These are phyloP conservation scores for Acleris literana DNA, from an alignment of 2,888 invertebrate genomes.

Conservation along the genomic window DNA sequence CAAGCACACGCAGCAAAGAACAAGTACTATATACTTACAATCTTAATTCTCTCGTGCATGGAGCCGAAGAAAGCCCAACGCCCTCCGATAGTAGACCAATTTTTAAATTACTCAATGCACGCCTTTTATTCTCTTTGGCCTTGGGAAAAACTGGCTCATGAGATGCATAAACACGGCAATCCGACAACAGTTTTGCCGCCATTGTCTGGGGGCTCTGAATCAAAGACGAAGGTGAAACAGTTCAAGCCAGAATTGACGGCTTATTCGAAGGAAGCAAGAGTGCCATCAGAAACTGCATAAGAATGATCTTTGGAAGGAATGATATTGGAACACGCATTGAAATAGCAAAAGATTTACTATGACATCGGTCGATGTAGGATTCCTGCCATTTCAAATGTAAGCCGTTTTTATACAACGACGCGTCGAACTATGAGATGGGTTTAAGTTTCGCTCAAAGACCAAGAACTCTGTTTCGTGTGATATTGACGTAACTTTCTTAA, in stretches of 20 bases:
- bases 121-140: constrained; percentile 74
- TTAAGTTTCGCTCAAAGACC: no score
- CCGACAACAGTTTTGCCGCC: constrained; percentile 52
- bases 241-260: constrained; percentile 68
- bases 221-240: constrained; percentile 65
- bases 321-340: constrained; percentile 33
- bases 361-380: no score
- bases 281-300: neutral
- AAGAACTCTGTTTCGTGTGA: no score
- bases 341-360: no score
- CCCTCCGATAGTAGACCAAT: constrained; percentile 70
- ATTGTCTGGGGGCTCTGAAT: constrained; percentile 57
- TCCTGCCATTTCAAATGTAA: no score
- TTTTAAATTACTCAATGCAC: constrained; percentile 58
- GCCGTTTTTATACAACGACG: no score
- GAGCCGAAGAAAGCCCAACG: constrained; percentile 49
- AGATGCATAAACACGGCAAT: constrained; percentile 60
- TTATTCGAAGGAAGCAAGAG: neutral
- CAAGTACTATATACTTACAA: constrained; percentile 63
- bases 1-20: constrained; percentile 43
- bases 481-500: no score
- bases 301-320: constrained; percentile 55
- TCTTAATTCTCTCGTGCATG: constrained; percentile 58
- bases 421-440: no score
- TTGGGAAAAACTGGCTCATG: constrained; percentile 71